These are phyloP conservation scores for Lycaon pictus DNA, from an alignment of 2,113 vertebrate genomes.

Conservation along the genomic window DNA sequence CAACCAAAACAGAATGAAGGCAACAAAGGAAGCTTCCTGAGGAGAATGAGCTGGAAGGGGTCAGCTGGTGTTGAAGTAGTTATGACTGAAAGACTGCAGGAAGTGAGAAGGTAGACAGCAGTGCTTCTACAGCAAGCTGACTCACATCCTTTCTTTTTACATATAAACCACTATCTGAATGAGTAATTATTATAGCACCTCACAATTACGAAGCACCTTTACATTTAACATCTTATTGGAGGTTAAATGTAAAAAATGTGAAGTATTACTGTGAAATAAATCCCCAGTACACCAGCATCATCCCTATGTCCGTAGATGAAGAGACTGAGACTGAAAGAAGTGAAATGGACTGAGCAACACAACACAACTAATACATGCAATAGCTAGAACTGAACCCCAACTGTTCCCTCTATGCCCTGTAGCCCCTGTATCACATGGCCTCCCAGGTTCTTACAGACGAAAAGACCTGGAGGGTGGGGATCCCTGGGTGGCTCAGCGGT, in stretches of 20 bases:
- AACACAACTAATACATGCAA: conserved; percentile 2
- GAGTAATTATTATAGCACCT: not conserved
- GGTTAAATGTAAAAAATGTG: no score
- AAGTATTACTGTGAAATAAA: not conserved
- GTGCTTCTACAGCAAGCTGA: not conserved
- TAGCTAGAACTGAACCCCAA: not conserved
- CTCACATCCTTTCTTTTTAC: not conserved
- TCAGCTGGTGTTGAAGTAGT: not conserved
- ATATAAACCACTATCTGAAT: not conserved
- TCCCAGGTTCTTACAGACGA: not conserved
- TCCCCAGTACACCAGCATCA: not conserved
- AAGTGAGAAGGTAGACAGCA: not conserved
- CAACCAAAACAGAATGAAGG: conserved; percentile 35
- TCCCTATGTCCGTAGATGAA: not conserved
- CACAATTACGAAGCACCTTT: not conserved
- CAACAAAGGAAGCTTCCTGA: not conserved
- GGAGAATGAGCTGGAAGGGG: conserved; percentile 4
- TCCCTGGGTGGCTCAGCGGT: no score
- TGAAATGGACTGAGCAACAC: not conserved
- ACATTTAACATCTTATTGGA: not conserved
- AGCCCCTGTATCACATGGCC: not conserved
- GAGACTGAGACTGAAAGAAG: not conserved
- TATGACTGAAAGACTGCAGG: not conserved
- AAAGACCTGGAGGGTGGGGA: not conserved
- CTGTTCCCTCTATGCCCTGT: not conserved